Evolutionary conservation across 2,888 invertebrate species (phyloP).

Genomic region (Lasioglossum calceatum): DNA sequence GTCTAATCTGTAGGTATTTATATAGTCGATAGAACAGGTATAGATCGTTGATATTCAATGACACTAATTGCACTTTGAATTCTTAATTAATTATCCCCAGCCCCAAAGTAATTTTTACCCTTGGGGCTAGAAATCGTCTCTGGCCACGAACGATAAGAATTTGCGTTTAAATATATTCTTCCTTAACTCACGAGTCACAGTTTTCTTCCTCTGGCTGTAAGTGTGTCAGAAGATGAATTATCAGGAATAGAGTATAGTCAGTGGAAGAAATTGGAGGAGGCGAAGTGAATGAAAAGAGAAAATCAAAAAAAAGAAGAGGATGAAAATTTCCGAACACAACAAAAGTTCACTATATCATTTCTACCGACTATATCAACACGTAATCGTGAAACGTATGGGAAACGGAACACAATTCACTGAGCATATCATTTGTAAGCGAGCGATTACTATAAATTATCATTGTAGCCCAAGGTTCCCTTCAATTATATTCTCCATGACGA

Average conservation of each 20-base stretch:
- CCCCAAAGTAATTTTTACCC: neutral
- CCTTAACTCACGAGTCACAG: neutral
- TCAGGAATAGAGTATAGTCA: conserved; percentile 5
- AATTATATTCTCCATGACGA: conserved; percentile 48
- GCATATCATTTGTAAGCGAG: conserved; percentile 79
- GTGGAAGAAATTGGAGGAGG: neutral
- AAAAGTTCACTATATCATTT: conserved; percentile 13
- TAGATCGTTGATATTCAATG: neutral
- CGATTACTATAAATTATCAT: conserved; percentile 72
- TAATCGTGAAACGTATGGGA: conserved; percentile 35
- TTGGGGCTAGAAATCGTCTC: neutral
- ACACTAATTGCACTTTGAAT: neutral
- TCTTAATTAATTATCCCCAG: neutral
- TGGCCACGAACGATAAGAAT: neutral
- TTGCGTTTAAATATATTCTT: neutral
- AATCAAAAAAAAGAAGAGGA: neutral
- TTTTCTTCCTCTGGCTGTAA: conserved; percentile 17
- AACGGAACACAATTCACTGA: conserved; percentile 72
- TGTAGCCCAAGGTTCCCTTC: conserved; percentile 66
- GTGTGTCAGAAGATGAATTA: conserved; percentile 16
- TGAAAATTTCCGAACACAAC: neutral
- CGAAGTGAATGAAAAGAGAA: neutral
- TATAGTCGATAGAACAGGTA: conserved; percentile 29
- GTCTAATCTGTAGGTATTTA: conserved; percentile 49
- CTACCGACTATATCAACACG: conserved; percentile 26